Evolutionary conservation across 2,888 invertebrate genomes (phyloP).

Genomic region (Copidosoma aretas): DNA sequence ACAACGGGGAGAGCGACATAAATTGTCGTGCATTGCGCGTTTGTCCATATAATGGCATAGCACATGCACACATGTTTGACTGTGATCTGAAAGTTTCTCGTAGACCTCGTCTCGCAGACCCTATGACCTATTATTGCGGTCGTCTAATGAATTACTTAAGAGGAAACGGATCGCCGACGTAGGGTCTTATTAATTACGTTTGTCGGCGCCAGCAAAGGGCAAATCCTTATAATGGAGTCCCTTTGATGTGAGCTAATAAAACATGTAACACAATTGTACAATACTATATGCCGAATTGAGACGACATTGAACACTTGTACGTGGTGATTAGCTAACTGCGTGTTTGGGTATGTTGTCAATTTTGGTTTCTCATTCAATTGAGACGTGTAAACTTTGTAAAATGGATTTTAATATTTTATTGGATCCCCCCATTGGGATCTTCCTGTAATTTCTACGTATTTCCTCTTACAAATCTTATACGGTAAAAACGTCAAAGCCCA

Average conservation of each 20-base stretch:
- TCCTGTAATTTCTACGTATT: no score
- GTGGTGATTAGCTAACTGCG: no score
- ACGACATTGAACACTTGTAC: no score
- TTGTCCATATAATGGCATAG: slow-evolving; percentile 2
- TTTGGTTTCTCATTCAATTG: not conserved
- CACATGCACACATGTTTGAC: not conserved
- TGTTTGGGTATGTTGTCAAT: no score
- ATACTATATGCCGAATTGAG: no score
- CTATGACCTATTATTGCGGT: slow-evolving; percentile 34
- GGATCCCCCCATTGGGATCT: not conserved
- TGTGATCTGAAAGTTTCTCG: not conserved
- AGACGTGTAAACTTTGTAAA: not conserved
- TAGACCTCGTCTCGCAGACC: slow-evolving; percentile 6
- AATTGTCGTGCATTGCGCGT: slow-evolving; percentile 18
- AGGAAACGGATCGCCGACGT: slow-evolving; percentile 22
- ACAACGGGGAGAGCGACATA: slow-evolving; percentile 4
- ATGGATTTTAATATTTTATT: not conserved
- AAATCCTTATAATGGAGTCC: not conserved
- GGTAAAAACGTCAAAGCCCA: no score
- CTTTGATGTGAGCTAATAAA: no score
- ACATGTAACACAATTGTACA: no score
- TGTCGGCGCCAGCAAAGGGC: not conserved
- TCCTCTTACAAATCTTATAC: no score
- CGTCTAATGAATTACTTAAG: slow-evolving; percentile 32
- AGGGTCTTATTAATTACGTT: slow-evolving; percentile 30